phyloP scores from a whole-genome alignment of 2,113 vertebrate species.

The Podarcis muralis region DNA sequence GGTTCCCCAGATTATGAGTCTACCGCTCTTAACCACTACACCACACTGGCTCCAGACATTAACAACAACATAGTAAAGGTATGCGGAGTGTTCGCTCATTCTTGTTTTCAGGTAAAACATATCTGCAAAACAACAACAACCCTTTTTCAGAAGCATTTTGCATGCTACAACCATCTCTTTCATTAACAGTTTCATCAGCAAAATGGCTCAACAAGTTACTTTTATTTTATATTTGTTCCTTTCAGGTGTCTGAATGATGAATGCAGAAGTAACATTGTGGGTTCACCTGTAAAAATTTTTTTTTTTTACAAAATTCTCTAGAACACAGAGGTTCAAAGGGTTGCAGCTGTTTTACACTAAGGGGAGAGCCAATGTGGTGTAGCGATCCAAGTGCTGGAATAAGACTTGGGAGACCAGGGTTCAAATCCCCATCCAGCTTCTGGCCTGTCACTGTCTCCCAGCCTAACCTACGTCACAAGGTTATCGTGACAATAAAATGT shows the following conservation, averaged over 20 bases:
- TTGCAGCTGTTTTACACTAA: not conserved
- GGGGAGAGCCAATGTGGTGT: too few relatives aligned
- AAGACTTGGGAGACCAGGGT: too few relatives aligned
- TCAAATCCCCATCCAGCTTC: too few relatives aligned
- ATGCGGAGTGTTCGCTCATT: not conserved
- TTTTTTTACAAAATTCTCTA: not conserved
- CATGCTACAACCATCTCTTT: not conserved
- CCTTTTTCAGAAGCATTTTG: not conserved
- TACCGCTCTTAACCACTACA: too few relatives aligned
- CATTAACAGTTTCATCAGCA: not conserved
- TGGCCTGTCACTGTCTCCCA: too few relatives aligned
- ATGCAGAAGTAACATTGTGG: not conserved
- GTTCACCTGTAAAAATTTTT: not conserved
- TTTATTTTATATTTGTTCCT: not conserved
- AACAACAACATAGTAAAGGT: not conserved
- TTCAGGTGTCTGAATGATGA: not conserved
- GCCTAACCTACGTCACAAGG: too few relatives aligned
- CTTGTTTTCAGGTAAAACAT: not conserved
- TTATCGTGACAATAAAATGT: too few relatives aligned
- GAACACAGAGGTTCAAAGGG: not conserved
- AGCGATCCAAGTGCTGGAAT: too few relatives aligned
- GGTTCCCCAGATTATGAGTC: too few relatives aligned
- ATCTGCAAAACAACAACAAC: not conserved
- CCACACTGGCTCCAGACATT: not conserved
- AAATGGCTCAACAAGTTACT: not conserved